A percentile compares a stretch with the other conserved stretches of the same genome.
phyloP scores from a whole-genome alignment of 2,888 invertebrate genomes.

The Bombylius discolor region DNA sequence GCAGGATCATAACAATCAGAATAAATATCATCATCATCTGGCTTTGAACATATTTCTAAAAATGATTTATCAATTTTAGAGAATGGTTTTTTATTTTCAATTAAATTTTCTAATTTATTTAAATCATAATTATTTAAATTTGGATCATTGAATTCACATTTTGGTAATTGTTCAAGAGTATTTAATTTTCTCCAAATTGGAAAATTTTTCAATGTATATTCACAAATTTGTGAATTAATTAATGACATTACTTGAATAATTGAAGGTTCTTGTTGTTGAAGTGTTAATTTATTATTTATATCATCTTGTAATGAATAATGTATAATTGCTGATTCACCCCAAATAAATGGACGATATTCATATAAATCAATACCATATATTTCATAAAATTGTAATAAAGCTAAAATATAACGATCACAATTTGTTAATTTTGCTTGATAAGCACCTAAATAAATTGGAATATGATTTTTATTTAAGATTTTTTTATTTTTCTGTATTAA shows the following conservation, averaged over 20 bases:
- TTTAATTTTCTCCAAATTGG: conserved; percentile 49
- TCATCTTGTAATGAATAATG: conserved; percentile 54
- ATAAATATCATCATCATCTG: conserved; percentile 24
- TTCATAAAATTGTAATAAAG: conserved; percentile 57
- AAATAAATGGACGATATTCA: conserved; percentile 65
- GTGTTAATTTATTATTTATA: conserved; percentile 28
- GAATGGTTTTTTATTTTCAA: too few relatives aligned
- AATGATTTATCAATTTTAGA: conserved; percentile 22
- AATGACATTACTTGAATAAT: conserved; percentile 59
- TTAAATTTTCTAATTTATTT: conserved; percentile 23
- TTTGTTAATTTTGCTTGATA: conserved; percentile 59
- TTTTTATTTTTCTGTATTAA: conserved; percentile 50
- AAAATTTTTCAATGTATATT: conserved; percentile 55
- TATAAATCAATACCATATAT: conserved; percentile 48
- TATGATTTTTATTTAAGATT: conserved; percentile 50
- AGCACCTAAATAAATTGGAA: conserved; percentile 63
- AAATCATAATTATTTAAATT: conserved; percentile 21
- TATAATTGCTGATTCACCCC: conserved; percentile 68
- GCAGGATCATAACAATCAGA: conserved; percentile 63
- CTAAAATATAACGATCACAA: conserved; percentile 56
- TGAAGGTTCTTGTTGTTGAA: conserved; percentile 56
- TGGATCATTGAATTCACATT: conserved; percentile 21
- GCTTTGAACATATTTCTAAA: conserved; percentile 24
- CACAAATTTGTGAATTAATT: conserved; percentile 50
- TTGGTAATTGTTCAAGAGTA: conserved; percentile 27